These are phyloP conservation scores for Trachymyrmex septentrionalis DNA, from an alignment of 1,140 invertebrate species.

Conservation along the genomic window DNA sequence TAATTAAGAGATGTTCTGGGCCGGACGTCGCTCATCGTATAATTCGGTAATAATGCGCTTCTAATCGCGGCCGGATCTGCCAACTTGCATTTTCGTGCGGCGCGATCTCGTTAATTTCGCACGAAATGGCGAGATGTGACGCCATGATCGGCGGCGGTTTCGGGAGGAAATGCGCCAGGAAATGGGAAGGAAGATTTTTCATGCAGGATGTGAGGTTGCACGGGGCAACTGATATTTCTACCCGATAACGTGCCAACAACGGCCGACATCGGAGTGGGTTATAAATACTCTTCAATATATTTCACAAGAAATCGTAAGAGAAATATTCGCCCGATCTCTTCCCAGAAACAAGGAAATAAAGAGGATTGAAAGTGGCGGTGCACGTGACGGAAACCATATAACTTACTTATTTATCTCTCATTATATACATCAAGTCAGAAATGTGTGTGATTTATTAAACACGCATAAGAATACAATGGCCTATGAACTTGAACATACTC, in stretches of 20 bases:
- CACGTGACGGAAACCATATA: constrained; percentile 38
- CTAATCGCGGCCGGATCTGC: constrained; percentile 63
- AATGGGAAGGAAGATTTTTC: constrained; percentile 66
- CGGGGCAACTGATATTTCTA: constrained; percentile 54
- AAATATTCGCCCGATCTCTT: constrained; percentile 34
- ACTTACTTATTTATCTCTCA: constrained; percentile 57
- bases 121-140: constrained; percentile 27
- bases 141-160: constrained; percentile 32
- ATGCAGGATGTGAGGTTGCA: constrained; percentile 51
- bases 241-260: constrained; percentile 59
- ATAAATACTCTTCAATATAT: constrained; percentile 56
- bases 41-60: constrained; percentile 65
- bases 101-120: constrained; percentile 54
- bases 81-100: constrained; percentile 30
- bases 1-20: constrained; percentile 56
- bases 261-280: constrained; percentile 27
- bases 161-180: constrained; percentile 61
- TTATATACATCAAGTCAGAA: constrained; percentile 39
- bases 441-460: constrained; percentile 50
- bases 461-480: constrained; percentile 6
- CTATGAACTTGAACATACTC: not conserved
- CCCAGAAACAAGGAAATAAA: constrained; percentile 49
- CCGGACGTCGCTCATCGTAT: constrained; percentile 59
- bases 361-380: not conserved
- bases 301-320: constrained; percentile 8